Percentiles rank a stretch among this genome's conserved stretches.
These are phyloP conservation scores for Phalacrocorax carbo DNA, from an alignment of 2,113 vertebrate genomes.

Conservation along the genomic window DNA sequence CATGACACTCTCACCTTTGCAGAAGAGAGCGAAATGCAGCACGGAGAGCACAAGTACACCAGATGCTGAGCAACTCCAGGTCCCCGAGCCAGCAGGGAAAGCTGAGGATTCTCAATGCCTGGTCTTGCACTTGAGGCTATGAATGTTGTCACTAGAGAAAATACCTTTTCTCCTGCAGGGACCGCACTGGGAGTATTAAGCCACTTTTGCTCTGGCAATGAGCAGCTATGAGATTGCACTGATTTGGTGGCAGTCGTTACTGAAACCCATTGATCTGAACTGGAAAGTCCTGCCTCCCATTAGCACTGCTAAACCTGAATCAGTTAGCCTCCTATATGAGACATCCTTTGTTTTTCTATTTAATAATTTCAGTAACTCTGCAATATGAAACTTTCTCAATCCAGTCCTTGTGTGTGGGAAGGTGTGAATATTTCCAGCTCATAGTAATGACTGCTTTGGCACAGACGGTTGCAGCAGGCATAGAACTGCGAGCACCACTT, in stretches of 20 bases:
- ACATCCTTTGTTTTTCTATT: conserved; percentile 49
- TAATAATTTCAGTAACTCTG: conserved; percentile 54
- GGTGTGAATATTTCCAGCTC: conserved; percentile 64
- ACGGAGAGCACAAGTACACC: not conserved
- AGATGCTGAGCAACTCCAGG: not conserved
- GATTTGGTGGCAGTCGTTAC: not conserved
- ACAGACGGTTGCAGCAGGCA: conserved; percentile 1
- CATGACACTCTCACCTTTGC: not conserved
- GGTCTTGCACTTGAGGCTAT: not conserved
- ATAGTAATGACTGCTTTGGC: conserved; percentile 52
- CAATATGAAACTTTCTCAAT: conserved; percentile 51
- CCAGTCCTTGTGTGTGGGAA: conserved; percentile 46
- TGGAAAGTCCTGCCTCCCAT: not conserved
- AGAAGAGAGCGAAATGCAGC: not conserved
- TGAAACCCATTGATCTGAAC: not conserved
- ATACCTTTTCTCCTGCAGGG: not conserved
- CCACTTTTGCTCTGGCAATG: not conserved
- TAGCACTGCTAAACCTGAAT: not conserved
- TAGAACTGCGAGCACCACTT: not conserved
- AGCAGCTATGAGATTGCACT: not conserved
- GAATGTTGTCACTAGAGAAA: not conserved
- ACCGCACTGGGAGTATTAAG: not conserved
- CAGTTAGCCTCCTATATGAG: not conserved
- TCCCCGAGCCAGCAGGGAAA: not conserved
- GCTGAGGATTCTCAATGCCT: not conserved